Evolutionary conservation across 2,888 invertebrate genomes (phyloP).

Genomic region (Sinohyriopsis cumingii): DNA sequence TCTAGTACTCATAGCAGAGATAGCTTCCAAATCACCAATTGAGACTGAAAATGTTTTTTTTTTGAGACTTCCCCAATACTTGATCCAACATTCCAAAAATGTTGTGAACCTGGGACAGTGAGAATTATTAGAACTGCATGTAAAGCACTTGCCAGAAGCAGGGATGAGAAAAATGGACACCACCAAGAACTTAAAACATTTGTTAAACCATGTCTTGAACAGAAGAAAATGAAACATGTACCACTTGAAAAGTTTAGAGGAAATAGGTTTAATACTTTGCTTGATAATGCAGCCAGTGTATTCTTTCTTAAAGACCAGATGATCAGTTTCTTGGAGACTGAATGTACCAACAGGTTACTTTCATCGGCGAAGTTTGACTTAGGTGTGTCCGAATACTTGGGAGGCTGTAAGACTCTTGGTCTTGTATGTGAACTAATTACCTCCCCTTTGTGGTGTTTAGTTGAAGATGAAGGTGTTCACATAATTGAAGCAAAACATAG

Average conservation of each 20-base stretch:
- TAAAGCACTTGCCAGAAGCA: slow-evolving; percentile 20
- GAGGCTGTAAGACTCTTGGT: too few species aligned
- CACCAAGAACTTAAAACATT: slow-evolving; percentile 4
- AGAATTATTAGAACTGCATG: slow-evolving; percentile 14
- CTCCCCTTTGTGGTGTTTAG: too few species aligned
- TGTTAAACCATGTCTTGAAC: slow-evolving; percentile 4
- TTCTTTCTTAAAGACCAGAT: background rate
- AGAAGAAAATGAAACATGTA: background rate
- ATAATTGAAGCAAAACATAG: too few species aligned
- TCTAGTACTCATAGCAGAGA: slow-evolving; percentile 14
- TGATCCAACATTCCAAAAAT: slow-evolving; percentile 7
- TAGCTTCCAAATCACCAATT: slow-evolving; percentile 3
- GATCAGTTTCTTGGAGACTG: background rate
- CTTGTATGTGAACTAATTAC: too few species aligned
- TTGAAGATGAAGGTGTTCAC: too few species aligned
- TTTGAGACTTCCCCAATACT: slow-evolving; percentile 5
- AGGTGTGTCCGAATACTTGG: slow-evolving; percentile 21
- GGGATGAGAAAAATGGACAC: slow-evolving; percentile 20
- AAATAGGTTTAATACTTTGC: background rate
- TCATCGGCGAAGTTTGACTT: slow-evolving; percentile 18
- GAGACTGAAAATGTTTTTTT: slow-evolving; percentile 6
- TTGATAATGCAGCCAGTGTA: slow-evolving; percentile 1
- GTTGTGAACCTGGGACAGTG: slow-evolving; percentile 14
- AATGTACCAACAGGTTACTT: slow-evolving; percentile 8
- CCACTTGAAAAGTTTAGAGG: slow-evolving; percentile 3